Base-by-base conservation (phyloP, 1,140 invertebrate genomes). In the Conus betulinus region DNA sequence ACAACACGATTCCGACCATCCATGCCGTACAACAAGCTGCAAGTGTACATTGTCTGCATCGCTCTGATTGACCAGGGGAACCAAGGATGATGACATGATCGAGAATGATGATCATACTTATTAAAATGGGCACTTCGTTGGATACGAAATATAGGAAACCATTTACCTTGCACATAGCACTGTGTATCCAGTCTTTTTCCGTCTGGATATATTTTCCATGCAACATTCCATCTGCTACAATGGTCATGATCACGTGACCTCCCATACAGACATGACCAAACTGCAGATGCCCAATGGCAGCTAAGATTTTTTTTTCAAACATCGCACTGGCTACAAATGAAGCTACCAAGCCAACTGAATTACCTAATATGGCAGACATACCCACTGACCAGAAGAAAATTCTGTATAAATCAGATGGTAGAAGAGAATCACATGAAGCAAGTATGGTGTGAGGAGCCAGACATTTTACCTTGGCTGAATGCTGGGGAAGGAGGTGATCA, bases 181-280 rank as follows among this genome's bases (percentile, higher is more conserved):
- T 85, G 27, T 23, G 78, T 17, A 57, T 85, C 88, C 88, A 89
- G 15, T 89, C 83, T 11, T n/a, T 39, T 20, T 85, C 88, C 3
- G 71, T 53, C 5, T 52, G n/a, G 55, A 86, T 55, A 23, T 89
- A 89, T 23, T 63, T 53, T 17, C 94, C 96, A 8, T 84, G 60
- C 57, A 63, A 89, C 52, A 79, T 86, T 10, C 55, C 55, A 55
- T 89, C 88, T 52, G 88, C 88, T 23, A 55, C 39, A 20, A 83
- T 84, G 15, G 85, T 63, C 20, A 85, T 85, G 0, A 53, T 81
- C 13, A 88, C n/a, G 25, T 88, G 76, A 0, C 84, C 17, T 5
- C 87, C 87, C 87, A 88, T 89, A 0, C 85, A 76, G 53, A 89
- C 55, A 51, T 85, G 71, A 10, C 84, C 85, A 1, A 67, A 39